Conservation (phyloP, 2,113 vertebrate genomes). For the Pelodiscus sinensis region DNA sequence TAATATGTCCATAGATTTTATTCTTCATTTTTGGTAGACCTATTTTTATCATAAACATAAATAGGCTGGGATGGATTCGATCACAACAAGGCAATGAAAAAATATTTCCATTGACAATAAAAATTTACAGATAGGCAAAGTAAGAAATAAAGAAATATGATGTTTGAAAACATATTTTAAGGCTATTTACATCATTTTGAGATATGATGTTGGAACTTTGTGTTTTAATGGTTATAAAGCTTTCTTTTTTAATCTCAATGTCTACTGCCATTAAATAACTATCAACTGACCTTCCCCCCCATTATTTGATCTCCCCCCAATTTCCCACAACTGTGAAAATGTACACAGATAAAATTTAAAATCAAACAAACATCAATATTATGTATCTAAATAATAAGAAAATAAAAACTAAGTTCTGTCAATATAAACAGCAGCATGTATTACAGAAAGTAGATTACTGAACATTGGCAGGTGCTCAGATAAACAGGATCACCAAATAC, state of each 20-base stretch:
- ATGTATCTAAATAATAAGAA: background rate
- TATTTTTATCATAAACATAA: constrained; percentile 40
- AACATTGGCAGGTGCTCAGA: constrained; percentile 40
- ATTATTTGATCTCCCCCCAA: background rate
- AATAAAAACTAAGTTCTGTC: background rate
- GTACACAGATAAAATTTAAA: background rate
- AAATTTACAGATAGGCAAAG: background rate
- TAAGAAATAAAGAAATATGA: background rate
- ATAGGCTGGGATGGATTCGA: background rate
- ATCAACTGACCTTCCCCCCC: background rate
- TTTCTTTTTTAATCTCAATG: background rate
- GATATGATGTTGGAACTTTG: background rate
- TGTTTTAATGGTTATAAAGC: background rate
- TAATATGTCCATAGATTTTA: background rate
- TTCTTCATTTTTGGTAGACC: constrained; percentile 49
- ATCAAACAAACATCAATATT: background rate
- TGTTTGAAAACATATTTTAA: background rate
- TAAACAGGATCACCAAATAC: constrained; percentile 16
- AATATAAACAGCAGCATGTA: background rate
- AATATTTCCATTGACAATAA: background rate
- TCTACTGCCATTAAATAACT: background rate
- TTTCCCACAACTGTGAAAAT: background rate
- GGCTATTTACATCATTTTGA: background rate
- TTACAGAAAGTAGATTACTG: constrained; percentile 15
- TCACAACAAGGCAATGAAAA: background rate